Evolutionary conservation across 2,113 vertebrate species (phyloP).

Genomic region (Aspiorhynchus laticeps): DNA sequence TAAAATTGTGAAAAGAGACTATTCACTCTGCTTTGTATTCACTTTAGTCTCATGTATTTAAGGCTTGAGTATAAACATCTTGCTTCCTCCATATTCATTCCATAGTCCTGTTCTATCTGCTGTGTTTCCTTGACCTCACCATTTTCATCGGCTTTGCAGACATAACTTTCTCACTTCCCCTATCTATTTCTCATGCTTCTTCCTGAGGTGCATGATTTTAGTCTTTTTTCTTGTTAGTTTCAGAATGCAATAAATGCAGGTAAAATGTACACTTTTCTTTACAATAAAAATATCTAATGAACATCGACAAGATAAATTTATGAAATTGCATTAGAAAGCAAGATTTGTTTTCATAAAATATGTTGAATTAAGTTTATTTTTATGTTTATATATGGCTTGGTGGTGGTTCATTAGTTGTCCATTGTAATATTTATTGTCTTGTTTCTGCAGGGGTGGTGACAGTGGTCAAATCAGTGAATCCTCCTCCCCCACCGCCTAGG

Average conservation of each 20-base stretch:
- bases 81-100: not conserved
- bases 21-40: not conserved
- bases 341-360: not conserved
- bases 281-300: not conserved
- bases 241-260: not conserved
- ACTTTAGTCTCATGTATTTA: not conserved
- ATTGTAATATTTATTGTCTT: not conserved
- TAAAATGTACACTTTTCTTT: not conserved
- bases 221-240: not conserved
- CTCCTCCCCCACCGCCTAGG: slow-evolving; percentile 66
- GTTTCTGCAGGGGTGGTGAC: slow-evolving; percentile 52
- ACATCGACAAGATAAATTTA: not conserved
- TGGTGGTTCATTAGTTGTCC: not conserved
- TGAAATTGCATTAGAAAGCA: not conserved
- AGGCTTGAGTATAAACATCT: not conserved
- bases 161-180: not conserved
- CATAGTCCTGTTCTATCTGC: not conserved
- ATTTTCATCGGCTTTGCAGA: not conserved
- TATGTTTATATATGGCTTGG: not conserved
- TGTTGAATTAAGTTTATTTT: not conserved
- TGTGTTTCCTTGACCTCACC: not conserved
- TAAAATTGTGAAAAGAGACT: not conserved
- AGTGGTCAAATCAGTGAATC: slow-evolving; percentile 48
- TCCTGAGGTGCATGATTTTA: not conserved
- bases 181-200: not conserved